Evolutionary conservation across 2,797 vertebrate species (phyloP).

Genomic region (Catostomus latipinnis): DNA sequence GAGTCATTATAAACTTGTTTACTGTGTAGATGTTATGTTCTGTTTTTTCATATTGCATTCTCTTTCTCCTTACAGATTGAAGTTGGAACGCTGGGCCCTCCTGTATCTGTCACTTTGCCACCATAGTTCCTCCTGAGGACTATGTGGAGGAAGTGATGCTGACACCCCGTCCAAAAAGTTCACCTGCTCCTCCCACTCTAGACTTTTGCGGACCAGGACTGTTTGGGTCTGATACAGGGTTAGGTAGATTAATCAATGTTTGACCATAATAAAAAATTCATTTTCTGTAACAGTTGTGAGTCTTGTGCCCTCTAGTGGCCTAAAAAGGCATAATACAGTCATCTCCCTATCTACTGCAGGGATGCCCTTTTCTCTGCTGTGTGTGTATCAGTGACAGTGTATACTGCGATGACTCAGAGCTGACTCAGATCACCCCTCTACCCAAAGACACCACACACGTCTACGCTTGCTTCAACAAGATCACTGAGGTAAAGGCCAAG

Average conservation of each 20-base stretch:
- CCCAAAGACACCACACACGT: slow-evolving; percentile 80
- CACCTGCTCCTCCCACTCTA: slow-evolving; percentile 35
- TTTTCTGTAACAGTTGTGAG: background rate
- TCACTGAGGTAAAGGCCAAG: slow-evolving; percentile 65
- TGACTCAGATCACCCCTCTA: slow-evolving; percentile 76
- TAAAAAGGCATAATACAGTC: background rate
- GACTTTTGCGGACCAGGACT: slow-evolving; percentile 60
- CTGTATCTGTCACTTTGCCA: slow-evolving; percentile 38
- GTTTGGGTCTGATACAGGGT: slow-evolving; percentile 67
- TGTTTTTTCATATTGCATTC: no score
- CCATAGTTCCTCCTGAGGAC: slow-evolving; percentile 35
- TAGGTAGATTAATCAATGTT: slow-evolving; percentile 68
- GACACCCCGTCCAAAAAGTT: background rate
- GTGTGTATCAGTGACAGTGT: slow-evolving; percentile 81
- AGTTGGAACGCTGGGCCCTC: slow-evolving; percentile 71
- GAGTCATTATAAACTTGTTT: no score
- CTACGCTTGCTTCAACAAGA: slow-evolving; percentile 84
- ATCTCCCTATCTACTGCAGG: slow-evolving; percentile 62
- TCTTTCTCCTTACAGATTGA: slow-evolving; percentile 69
- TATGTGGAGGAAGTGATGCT: slow-evolving; percentile 55
- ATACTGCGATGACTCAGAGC: slow-evolving; percentile 80
- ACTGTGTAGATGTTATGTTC: no score
- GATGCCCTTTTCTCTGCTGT: slow-evolving; percentile 81
- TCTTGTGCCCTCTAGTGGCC: slow-evolving; percentile 28
- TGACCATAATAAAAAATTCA: background rate